phyloP scores from a whole-genome alignment of 2,113 vertebrate genomes.

The Sigmodon hispidus region DNA sequence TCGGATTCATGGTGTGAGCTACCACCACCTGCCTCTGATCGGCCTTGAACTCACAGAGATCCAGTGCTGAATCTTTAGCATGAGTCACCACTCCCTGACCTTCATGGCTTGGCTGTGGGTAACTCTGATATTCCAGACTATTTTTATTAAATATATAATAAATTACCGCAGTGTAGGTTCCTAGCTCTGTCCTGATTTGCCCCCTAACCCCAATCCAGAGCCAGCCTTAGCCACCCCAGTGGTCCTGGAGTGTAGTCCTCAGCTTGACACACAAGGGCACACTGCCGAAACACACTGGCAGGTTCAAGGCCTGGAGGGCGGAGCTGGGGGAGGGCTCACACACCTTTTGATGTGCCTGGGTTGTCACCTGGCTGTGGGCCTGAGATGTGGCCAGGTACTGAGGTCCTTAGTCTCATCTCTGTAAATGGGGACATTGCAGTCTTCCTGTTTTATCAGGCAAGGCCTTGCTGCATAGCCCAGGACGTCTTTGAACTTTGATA shows the following conservation, averaged over 20 bases:
- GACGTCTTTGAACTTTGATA: background rate
- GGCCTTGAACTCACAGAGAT: too few species aligned
- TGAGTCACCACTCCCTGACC: too few species aligned
- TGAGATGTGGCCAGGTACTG: background rate
- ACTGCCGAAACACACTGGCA: background rate
- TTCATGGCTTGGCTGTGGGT: too few species aligned
- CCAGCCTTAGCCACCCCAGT: background rate
- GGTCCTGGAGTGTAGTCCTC: background rate
- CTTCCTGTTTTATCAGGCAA: background rate
- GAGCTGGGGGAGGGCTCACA: rapidly evolving
- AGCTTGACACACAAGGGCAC: rapidly evolving
- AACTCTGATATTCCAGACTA: too few species aligned
- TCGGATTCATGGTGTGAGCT: too few species aligned
- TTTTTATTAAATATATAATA: too few species aligned
- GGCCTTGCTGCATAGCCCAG: background rate
- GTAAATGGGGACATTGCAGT: background rate
- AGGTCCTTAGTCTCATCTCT: background rate
- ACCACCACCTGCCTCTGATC: too few species aligned
- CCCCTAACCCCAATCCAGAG: background rate
- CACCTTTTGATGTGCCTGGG: background rate
- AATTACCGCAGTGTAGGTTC: too few species aligned
- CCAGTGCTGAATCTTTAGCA: too few species aligned
- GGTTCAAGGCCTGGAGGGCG: background rate
- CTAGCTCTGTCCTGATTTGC: background rate
- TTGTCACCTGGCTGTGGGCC: background rate